Conservation (phyloP, 2,113 vertebrate genomes). For the Sakesphorus luctuosus region DNA sequence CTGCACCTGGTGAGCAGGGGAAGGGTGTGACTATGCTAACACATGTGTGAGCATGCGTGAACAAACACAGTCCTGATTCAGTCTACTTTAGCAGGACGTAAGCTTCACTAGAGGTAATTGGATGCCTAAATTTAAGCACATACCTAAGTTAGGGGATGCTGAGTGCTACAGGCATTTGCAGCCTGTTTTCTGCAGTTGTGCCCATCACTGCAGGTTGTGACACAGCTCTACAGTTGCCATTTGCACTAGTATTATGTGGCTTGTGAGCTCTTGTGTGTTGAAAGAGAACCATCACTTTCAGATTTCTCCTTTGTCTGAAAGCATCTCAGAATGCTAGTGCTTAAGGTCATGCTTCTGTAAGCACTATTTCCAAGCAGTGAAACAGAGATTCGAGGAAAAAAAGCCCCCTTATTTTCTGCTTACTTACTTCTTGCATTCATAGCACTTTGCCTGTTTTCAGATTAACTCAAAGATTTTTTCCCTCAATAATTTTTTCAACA, state of each 20-base stretch:
- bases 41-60: not conserved
- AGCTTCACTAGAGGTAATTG: not conserved
- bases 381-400: not conserved
- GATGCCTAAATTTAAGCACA: not conserved
- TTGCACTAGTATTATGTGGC: not conserved
- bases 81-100: not conserved
- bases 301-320: not conserved
- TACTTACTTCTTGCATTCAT: not conserved
- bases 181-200: not conserved
- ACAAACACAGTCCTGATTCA: not conserved
- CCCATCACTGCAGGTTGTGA: not conserved
- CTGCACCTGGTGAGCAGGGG: not conserved
- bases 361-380: not conserved
- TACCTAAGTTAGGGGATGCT: not conserved
- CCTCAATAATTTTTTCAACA: not conserved
- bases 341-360: not conserved
- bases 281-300: not conserved
- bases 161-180: not conserved
- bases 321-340: not conserved
- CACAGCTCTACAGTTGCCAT: accelerated
- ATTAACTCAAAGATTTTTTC: not conserved
- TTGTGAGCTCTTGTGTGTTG: not conserved
- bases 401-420: not conserved
- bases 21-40: not conserved
- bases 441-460: not conserved